Evolutionary conservation across 2,113 vertebrate species (phyloP).

Genomic region (Gasterosteus nipponicus): DNA sequence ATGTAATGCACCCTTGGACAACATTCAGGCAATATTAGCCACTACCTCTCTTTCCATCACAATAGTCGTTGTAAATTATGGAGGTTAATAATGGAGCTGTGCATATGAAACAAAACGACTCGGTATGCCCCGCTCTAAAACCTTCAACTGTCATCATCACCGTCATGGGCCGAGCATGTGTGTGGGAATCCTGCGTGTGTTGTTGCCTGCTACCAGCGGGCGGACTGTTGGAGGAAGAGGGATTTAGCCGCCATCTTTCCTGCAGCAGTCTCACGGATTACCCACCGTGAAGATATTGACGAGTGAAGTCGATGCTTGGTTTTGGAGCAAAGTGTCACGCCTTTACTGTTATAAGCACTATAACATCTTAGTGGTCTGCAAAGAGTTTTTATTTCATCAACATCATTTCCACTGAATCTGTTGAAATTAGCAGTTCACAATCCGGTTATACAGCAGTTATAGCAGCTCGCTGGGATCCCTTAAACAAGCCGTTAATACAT

Average conservation of each 20-base stretch:
- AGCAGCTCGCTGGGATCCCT: neutral
- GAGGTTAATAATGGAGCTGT: slow-evolving; percentile 10
- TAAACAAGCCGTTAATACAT: slow-evolving; percentile 34
- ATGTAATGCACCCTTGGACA: neutral
- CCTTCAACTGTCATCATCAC: slow-evolving; percentile 32
- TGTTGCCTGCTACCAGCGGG: slow-evolving; percentile 27
- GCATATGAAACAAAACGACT: slow-evolving; percentile 18
- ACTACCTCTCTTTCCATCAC: neutral
- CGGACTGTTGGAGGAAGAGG: neutral
- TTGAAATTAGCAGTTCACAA: neutral
- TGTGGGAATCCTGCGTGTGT: slow-evolving; percentile 11
- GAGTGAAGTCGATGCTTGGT: neutral
- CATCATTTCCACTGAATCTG: neutral
- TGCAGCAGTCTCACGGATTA: neutral
- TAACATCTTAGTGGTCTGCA: neutral
- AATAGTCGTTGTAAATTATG: slow-evolving; percentile 1
- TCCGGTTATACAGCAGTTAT: slow-evolving; percentile 1
- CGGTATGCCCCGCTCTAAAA: slow-evolving; percentile 9
- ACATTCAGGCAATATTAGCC: slow-evolving; percentile 4
- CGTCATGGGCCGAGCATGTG: neutral
- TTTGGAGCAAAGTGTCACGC: neutral
- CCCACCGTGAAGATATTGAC: neutral
- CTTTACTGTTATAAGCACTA: neutral
- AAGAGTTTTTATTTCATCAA: slow-evolving; percentile 1
- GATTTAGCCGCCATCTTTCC: neutral